phyloP scores from a whole-genome alignment of 2,797 vertebrate species.

The Sciurus carolinensis region DNA sequence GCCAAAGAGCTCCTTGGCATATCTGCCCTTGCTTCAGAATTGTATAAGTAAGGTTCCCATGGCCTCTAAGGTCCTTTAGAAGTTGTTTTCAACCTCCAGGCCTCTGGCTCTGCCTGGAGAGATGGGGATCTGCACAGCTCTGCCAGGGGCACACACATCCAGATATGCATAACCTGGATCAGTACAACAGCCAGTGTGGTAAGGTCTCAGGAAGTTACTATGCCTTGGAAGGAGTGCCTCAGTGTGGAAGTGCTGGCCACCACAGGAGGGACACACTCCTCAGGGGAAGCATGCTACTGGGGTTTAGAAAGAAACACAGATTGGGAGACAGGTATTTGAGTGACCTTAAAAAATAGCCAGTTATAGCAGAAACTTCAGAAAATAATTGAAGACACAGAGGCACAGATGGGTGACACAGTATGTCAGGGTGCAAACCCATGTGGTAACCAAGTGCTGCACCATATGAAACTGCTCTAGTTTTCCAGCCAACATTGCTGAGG shows the following conservation, averaged over 20 bases:
- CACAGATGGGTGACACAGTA: background rate
- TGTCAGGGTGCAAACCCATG: background rate
- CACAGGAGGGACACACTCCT: background rate
- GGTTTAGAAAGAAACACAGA: background rate
- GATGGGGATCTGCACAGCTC: background rate
- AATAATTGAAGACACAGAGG: background rate
- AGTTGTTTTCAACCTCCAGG: background rate
- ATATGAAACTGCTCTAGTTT: background rate
- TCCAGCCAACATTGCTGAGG: background rate
- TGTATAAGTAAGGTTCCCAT: background rate
- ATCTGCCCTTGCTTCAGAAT: background rate
- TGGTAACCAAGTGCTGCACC: background rate
- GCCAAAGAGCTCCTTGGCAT: background rate
- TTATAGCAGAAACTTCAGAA: background rate
- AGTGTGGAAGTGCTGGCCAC: background rate
- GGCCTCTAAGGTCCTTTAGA: background rate
- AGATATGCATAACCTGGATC: background rate
- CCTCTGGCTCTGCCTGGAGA: background rate
- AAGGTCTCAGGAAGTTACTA: background rate
- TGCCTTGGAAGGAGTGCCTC: background rate
- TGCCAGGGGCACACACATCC: background rate
- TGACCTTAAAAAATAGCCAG: background rate
- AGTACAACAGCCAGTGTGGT: rapidly evolving
- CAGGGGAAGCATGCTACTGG: background rate
- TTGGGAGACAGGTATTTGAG: background rate